These are phyloP conservation scores for Catharus ustulatus DNA, from an alignment of 2,797 vertebrate genomes.

Conservation along the genomic window DNA sequence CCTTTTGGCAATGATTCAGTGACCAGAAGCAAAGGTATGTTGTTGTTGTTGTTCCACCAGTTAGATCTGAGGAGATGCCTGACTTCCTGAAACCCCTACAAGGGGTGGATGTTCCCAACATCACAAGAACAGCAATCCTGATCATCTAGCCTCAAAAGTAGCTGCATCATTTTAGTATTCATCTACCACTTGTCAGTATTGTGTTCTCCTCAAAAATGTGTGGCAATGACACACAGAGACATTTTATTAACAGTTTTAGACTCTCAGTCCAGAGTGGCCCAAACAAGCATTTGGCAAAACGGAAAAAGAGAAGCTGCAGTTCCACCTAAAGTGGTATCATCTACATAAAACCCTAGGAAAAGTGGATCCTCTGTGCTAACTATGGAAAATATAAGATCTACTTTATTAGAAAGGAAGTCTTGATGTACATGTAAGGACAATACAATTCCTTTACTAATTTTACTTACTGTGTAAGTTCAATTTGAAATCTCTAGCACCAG, in stretches of 20 bases:
- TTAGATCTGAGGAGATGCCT: not conserved
- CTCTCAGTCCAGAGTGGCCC: not conserved
- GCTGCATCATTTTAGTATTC: not conserved
- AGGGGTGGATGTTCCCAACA: not conserved
- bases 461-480: not conserved
- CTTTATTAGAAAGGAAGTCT: not conserved
- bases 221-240: not conserved
- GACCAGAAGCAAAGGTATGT: not conserved
- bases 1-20: not conserved
- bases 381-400: not conserved
- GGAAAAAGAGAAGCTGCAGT: not conserved
- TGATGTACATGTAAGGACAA: not conserved
- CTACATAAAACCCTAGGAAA: not conserved
- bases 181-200: not conserved
- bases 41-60: not conserved
- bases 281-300: conserved; percentile 3
- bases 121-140: not conserved
- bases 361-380: not conserved
- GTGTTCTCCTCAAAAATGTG: not conserved
- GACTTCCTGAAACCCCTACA: not conserved
- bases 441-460: not conserved
- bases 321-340: not conserved
- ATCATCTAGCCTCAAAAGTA: not conserved
- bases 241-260: not conserved
- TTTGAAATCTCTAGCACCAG: not conserved